Percentiles rank a stretch among this genome's conserved stretches.
Conservation (phyloP, 2,888 invertebrate species). For the Drosophila aldrichi region DNA sequence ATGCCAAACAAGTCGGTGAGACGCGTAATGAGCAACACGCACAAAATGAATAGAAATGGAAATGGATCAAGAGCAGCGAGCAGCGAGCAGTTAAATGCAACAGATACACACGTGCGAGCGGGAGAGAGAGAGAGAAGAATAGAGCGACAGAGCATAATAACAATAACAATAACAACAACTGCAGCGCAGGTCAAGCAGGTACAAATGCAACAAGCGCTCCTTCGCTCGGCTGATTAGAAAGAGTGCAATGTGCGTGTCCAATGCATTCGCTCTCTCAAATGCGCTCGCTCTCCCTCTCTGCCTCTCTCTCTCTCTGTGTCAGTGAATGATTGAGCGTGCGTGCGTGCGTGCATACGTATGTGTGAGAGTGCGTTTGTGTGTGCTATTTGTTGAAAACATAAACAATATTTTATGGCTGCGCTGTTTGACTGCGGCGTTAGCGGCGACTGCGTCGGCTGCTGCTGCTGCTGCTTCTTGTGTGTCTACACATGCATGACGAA, state of each 20-base stretch:
- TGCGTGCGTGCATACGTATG: not conserved
- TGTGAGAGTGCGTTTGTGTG: slow-evolving; percentile 14
- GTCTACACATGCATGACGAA: slow-evolving; percentile 76
- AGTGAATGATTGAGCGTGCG: slow-evolving; percentile 20
- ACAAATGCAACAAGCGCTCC: slow-evolving; percentile 78
- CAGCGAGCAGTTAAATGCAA: slow-evolving; percentile 45
- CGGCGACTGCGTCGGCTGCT: slow-evolving; percentile 36
- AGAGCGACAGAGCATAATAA: slow-evolving; percentile 15
- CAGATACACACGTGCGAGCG: slow-evolving; percentile 50
- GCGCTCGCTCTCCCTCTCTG: not conserved
- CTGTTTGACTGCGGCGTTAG: slow-evolving; percentile 40
- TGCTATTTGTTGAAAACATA: slow-evolving; percentile 73
- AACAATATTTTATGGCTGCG: slow-evolving; percentile 73
- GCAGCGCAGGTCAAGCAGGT: slow-evolving; percentile 74
- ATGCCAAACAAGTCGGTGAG: slow-evolving; percentile 35
- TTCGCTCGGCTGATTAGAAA: slow-evolving; percentile 75
- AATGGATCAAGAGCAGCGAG: slow-evolving; percentile 75
- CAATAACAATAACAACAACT: slow-evolving; percentile 28
- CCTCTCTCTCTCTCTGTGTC: not conserved
- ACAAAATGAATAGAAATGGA: slow-evolving; percentile 77
- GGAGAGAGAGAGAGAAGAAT: not conserved
- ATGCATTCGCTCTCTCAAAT: slow-evolving; percentile 11
- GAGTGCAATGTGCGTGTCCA: slow-evolving; percentile 69
- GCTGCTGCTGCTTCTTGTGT: slow-evolving; percentile 70
- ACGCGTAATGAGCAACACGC: slow-evolving; percentile 73